Evolutionary conservation across 1,140 invertebrate genomes (phyloP), one percentile per base, ranked within the genome.

Genomic region (Musca vetustissima): DNA sequence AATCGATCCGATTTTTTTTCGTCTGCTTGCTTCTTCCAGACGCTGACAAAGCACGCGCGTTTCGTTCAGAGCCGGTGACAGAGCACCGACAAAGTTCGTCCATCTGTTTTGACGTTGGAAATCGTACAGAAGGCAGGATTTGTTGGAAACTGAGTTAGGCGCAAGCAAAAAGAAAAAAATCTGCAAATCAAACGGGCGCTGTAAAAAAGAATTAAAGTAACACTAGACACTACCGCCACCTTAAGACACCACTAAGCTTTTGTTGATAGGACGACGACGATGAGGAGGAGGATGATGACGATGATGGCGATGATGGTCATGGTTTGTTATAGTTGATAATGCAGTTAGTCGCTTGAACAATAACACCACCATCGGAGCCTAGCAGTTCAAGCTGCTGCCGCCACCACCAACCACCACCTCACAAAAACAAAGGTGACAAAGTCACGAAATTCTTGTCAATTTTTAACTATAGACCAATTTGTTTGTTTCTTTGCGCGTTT

Each of bases 361-460:
- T 32, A 32, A 32, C 28, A 19, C 52, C 52, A 32, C 52, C 49
- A 67, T n/a, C n/a, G n/a, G n/a, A n/a, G 47, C 47, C 49, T 36
- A 53, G 24, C 67, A 50, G 28, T 57, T 15, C 43, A 21, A 28
- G 22, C 55, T 24, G 22, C 28, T 28, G 9, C 61, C 25, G 25
- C 21, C 25, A 55, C 50, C n/a, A 55, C 11, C 57, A 52, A n/a
- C 21, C 36, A 52, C 9, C 66, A 53, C 22, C 50, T 47, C 66
- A 50, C 61, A 64, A 70, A 76, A 77, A 78, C 76, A 78, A 77
- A 81, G 79, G 79, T 81, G 79, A 81, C 79, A 81, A 81, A 81
- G 79, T 81, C 79, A 81, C 79, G 79, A 81, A 80, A 79, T 81
- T 81, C 79, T 81, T 81, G 79, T 81, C 79, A 81, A 81, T 81